These are phyloP conservation scores for Bombus balteatus DNA, from an alignment of 1,140 invertebrate genomes.

Conservation along the genomic window DNA sequence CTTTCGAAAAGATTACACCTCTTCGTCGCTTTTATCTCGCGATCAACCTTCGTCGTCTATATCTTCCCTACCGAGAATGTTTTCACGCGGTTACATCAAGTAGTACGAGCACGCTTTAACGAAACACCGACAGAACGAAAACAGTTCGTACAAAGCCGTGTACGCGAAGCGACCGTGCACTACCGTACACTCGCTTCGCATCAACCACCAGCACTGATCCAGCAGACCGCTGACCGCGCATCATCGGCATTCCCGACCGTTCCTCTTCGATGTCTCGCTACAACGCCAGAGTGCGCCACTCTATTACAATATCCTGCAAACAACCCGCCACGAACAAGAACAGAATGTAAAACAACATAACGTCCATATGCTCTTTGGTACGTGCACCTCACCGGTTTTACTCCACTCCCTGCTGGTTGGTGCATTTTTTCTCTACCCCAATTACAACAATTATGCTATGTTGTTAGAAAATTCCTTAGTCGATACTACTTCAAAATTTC, in stretches of 20 bases:
- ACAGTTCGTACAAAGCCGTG: conserved; percentile 45
- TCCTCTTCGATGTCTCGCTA: conserved; percentile 33
- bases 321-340: conserved; percentile 2
- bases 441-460: neutral
- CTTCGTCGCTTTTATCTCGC: too few species aligned
- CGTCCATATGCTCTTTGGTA: conserved; percentile 23
- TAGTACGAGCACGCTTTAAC: conserved; percentile 21
- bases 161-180: conserved; percentile 49
- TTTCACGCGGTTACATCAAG: neutral
- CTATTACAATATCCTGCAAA: conserved; percentile 3
- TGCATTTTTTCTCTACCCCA: conserved; percentile 24
- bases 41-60: too few species aligned
- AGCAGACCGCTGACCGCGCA: conserved; percentile 62
- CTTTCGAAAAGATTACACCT: too few species aligned
- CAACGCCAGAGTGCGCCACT: conserved; percentile 53
- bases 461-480: neutral
- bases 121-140: conserved; percentile 48
- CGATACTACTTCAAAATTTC: neutral
- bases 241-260: conserved; percentile 67
- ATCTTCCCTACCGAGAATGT: neutral
- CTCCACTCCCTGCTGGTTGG: neutral
- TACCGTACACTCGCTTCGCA: conserved; percentile 62
- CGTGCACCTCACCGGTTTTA: conserved; percentile 18
- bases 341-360: conserved; percentile 8
- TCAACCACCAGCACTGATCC: conserved; percentile 67